Conservation (phyloP, 2,888 invertebrate genomes). For the Glyphotaelius pellucidus region DNA sequence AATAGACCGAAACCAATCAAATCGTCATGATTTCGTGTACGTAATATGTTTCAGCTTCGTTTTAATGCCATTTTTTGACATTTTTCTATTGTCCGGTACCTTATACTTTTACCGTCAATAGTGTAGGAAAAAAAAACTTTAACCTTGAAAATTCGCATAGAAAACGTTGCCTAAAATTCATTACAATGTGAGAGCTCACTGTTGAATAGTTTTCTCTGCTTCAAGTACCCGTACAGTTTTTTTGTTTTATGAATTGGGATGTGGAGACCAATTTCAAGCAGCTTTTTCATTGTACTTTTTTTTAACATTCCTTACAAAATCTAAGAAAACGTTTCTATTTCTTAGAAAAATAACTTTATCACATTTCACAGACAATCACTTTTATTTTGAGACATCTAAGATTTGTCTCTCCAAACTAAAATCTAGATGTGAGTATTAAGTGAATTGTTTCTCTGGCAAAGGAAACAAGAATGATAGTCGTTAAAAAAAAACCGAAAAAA, state of each 20-base stretch:
- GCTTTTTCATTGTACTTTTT: not conserved
- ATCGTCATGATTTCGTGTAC: too few relatives aligned
- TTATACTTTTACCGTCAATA: too few relatives aligned
- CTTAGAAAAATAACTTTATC: not conserved
- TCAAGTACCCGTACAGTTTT: not conserved
- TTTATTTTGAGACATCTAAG: not conserved
- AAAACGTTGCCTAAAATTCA: not conserved
- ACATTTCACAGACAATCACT: not conserved
- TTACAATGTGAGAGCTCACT: not conserved
- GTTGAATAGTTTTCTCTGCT: not conserved
- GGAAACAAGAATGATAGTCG: constrained; percentile 17
- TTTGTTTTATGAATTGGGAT: not conserved
- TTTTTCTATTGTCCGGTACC: not conserved
- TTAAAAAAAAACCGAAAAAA: constrained; percentile 49
- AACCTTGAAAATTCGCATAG: not conserved
- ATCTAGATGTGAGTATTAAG: constrained; percentile 6
- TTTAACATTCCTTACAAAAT: not conserved
- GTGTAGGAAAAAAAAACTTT: too few relatives aligned
- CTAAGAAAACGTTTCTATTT: not conserved
- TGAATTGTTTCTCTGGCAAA: constrained; percentile 10
- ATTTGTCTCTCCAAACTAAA: not conserved
- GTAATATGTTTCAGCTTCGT: too few relatives aligned
- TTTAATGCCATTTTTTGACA: not conserved
- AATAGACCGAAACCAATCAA: too few relatives aligned
- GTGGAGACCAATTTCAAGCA: not conserved